Evolutionary conservation across 2,113 vertebrate genomes (phyloP).

Genomic region (Prietella phreatophila): DNA sequence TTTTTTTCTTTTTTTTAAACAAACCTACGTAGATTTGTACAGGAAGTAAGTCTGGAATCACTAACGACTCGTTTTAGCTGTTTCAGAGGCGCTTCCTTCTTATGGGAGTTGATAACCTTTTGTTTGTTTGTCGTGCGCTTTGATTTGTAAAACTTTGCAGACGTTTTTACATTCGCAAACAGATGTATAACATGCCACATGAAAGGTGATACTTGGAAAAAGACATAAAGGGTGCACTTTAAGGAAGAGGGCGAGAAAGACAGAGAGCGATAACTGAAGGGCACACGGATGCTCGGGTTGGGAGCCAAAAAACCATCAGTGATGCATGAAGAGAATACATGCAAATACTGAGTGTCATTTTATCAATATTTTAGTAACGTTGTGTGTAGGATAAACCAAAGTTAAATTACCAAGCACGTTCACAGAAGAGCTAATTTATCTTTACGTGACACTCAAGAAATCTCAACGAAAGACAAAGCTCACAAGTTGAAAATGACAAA

Average conservation of each 20-base stretch:
- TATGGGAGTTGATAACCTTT: too few species aligned
- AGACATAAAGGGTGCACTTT: too few species aligned
- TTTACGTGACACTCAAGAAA: background rate
- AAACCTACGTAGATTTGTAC: too few species aligned
- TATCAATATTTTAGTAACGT: background rate
- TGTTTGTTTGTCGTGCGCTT: too few species aligned
- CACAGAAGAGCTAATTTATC: background rate
- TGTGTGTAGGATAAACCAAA: background rate
- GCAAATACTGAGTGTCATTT: background rate
- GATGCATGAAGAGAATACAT: background rate
- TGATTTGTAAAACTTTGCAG: too few species aligned
- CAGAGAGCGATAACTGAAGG: background rate
- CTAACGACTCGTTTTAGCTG: too few species aligned
- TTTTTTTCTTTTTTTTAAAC: too few species aligned
- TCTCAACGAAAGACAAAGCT: background rate
- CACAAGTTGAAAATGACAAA: background rate
- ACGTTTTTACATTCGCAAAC: too few species aligned
- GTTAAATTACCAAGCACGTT: background rate
- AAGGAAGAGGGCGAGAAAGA: conserved; percentile 7
- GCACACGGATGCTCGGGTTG: background rate
- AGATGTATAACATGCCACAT: too few species aligned
- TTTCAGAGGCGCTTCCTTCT: too few species aligned
- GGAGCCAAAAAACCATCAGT: background rate
- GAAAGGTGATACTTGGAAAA: too few species aligned
- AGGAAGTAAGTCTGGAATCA: too few species aligned